Conservation (phyloP, 1,140 invertebrate genomes). For the Diuraphis noxia region DNA sequence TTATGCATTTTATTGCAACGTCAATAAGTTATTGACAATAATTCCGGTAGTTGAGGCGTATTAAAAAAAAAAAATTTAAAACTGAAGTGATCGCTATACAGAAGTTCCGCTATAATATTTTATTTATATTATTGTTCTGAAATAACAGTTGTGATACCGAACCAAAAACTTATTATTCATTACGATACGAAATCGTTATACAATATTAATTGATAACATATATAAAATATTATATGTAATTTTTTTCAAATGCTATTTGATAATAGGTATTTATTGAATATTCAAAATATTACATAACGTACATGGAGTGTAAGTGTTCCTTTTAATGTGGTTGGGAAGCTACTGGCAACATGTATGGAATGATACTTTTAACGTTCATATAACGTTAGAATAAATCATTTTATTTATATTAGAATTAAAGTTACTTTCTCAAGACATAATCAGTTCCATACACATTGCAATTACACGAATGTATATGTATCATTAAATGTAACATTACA, state of each 20-base stretch:
- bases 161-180: no score
- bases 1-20: no score
- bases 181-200: no score
- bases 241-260: neutral
- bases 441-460: slow-evolving; percentile 20
- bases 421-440: slow-evolving; percentile 31
- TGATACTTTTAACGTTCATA: neutral
- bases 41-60: no score
- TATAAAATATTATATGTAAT: neutral
- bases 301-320: neutral
- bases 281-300: no score
- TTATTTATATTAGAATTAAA: neutral
- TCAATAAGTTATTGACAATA: no score
- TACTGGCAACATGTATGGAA: neutral
- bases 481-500: neutral
- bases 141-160: no score
- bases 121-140: no score
- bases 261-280: neutral
- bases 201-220: neutral
- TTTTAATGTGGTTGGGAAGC: neutral
- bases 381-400: neutral
- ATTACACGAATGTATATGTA: neutral
- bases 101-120: no score
- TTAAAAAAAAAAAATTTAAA: no score
- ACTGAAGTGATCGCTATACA: no score